Evolutionary conservation across 2,888 invertebrate species (phyloP), one percentile per base, ranked within the genome.

Genomic region (Andrena camellia): DNA sequence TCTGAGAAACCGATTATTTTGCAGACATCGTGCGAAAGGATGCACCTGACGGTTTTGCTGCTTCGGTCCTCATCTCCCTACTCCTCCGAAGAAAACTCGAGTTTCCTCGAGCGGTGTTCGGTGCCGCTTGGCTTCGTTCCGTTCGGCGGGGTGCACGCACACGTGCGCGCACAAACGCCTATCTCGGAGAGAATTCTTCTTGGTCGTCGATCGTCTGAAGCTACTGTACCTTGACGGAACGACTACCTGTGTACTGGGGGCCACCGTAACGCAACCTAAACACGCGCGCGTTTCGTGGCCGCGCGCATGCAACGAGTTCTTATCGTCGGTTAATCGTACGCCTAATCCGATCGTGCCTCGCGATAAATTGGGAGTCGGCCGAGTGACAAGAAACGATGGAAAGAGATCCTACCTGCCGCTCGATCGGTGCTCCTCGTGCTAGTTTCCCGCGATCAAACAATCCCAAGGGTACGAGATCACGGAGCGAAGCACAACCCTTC

Each of bases 21-120:
- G 89, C 88, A 86, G 92, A 92, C 90, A 88, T 90, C 91, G 91
- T 92, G 92, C 88, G 92, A 93, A 92, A 90, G 86, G 86, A 87
- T 90, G 91, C 92, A 93, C 92, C 92, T 93, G 93, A 91, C 92
- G 92, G 90, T 89, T 91, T 90, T 90, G 88, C 85, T 89, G 87
- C 66, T 67, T 63, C 67, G 84, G 62, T 84, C 85, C 86, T 90
- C 69, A 71, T 76, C 81, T 71, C 64, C 78, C 76, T 70, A 48
- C 59, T 54, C 42, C 75, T 54, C 50, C 71, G 81, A 81, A 73
- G 83, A 86, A 79, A 78, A 68, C 72, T 72, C 66, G 63, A 84
- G 63, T 70, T 78, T 68, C 66, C 57, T 80, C 70, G 66, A 54
- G 73, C 54, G 68, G 72, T 57, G 57, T 10, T 23, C 23, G 26